phyloP scores from a whole-genome alignment of 2,797 vertebrate genomes.

The Dicrostonyx torquatus region DNA sequence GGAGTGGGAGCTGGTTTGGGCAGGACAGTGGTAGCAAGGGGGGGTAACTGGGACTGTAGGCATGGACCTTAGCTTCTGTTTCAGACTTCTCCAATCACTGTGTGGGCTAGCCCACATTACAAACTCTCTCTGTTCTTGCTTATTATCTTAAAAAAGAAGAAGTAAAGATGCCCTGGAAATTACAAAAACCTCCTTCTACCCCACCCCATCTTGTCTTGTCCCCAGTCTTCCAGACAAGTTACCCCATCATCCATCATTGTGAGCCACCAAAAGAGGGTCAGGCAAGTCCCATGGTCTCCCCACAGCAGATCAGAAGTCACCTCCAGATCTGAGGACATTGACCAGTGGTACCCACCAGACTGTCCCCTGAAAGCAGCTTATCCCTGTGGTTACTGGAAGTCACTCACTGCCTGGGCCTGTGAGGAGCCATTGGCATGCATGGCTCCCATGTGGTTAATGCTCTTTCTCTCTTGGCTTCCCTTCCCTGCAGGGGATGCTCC shows the following conservation, averaged over 20 bases:
- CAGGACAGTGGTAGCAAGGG: neutral
- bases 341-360: neutral
- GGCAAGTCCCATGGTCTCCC: neutral
- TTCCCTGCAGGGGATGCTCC: constrained; percentile 93
- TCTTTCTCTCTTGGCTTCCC: constrained; percentile 61
- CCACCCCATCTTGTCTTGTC: neutral
- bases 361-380: neutral
- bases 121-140: constrained; percentile 13
- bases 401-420: neutral
- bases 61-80: neutral
- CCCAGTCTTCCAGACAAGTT: neutral
- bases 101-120: neutral
- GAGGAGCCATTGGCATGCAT: too few relatives aligned
- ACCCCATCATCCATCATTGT: neutral
- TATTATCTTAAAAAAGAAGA: neutral
- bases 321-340: neutral
- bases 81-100: neutral
- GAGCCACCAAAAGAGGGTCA: neutral
- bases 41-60: neutral
- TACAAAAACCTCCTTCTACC: neutral
- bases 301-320: neutral
- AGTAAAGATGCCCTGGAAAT: neutral
- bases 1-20: neutral
- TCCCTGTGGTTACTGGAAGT: neutral
- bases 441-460: neutral